phyloP scores from a whole-genome alignment of 1,140 invertebrate species.

The Drosophila prosaltans region DNA sequence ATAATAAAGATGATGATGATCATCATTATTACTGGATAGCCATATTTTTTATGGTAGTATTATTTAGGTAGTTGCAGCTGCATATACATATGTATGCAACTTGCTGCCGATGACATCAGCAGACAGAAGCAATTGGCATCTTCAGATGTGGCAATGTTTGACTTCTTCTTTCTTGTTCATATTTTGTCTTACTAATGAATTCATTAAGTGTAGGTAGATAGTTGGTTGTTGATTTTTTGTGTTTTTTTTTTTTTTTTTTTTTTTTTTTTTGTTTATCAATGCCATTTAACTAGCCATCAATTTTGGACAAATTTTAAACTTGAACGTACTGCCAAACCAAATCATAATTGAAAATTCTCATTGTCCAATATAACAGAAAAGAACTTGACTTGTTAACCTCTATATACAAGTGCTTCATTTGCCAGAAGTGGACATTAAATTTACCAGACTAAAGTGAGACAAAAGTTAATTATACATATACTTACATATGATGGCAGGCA shows the following conservation, averaged over 20 bases:
- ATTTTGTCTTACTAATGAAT: conserved; percentile 58
- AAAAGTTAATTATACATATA: neutral
- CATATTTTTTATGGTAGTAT: conserved; percentile 25
- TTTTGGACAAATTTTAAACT: conserved; percentile 32
- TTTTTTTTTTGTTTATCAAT: neutral
- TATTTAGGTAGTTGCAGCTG: conserved; percentile 38
- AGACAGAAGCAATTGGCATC: conserved; percentile 32
- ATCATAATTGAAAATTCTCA: neutral
- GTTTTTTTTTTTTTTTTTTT: conserved; percentile 19
- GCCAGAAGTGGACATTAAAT: neutral
- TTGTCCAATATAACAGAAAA: neutral
- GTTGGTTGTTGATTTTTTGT: conserved; percentile 32
- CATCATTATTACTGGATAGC: conserved; percentile 22
- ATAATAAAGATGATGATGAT: neutral
- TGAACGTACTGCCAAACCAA: neutral
- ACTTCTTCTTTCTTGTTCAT: neutral
- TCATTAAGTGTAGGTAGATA: conserved; percentile 56
- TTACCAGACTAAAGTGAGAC: neutral
- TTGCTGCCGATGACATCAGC: conserved; percentile 34
- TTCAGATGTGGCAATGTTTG: conserved; percentile 36
- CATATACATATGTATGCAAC: conserved; percentile 3
- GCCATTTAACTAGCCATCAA: conserved; percentile 18
- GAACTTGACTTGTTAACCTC: conserved; percentile 9
- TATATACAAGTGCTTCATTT: neutral
- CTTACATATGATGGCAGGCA: too few relatives aligned